Evolutionary conservation across 2,797 vertebrate genomes (phyloP), one percentile per base, ranked within the genome.

Genomic region (Hemitrygon akajei): DNA sequence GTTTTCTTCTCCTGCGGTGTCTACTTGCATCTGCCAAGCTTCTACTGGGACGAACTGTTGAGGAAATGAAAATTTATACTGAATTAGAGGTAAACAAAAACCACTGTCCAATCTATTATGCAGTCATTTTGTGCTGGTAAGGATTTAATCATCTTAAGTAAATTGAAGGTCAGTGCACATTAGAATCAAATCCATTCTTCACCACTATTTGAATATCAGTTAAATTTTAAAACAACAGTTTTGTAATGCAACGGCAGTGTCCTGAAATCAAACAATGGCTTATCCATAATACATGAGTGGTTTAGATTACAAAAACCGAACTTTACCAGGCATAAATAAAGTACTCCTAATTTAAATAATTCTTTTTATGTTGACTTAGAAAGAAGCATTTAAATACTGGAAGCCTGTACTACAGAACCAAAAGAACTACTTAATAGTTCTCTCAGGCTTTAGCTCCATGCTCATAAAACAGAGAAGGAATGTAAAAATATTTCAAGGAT

Each of bases 91-190:
- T 58, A 76, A 27, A 37, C 66, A 89, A 75, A 27, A 76, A 56
- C 47, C 56, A 22, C 47, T 66, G 47, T 75, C 37, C 66, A 75
- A 76, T 93, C 73, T 58, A 76, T 93, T 75, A 93, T 75, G n/a
- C 37, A 76, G 10, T 76, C 73, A 75, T 93, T 93, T 73, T 76
- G 76, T 76, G 47, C 37, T 76, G 47, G 73, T 73, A n/a, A 73
- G 16, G 47, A 93, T 93, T 93, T 93, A 93, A 93, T 92, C 91
- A 92, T 92, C 27, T 75, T 30, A 92, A 92, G 40, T 76, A 76
- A 76, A 76, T 76, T 93, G 91, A 76, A 93, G 40, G 91, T 71
- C 14, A 47, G 30, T 56, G 71, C 47, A 58, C 47, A 75, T 93
- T 93, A 76, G 30, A 56, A 58, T 30, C 40, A 93, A 93, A 93